Conservation (phyloP, 2,888 invertebrate species). For the Prosapia bicincta region DNA sequence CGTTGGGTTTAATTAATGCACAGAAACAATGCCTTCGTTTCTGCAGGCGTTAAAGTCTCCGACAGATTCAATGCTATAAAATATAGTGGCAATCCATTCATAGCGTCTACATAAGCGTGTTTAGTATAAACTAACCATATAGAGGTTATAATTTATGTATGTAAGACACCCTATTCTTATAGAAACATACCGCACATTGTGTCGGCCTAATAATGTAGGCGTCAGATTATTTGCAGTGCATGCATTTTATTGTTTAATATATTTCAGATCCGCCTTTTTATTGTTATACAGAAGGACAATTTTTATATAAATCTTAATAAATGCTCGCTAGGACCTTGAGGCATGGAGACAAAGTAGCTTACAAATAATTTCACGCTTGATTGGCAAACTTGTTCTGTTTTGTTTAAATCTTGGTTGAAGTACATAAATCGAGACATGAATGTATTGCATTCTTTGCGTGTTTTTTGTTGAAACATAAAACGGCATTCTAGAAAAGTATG, state of each 20-base stretch:
- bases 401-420: neutral
- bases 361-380: neutral
- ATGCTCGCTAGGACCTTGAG: neutral
- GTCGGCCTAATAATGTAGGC: neutral
- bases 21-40: neutral
- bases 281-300: neutral
- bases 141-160: neutral
- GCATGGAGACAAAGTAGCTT: neutral
- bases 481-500: too few relatives aligned
- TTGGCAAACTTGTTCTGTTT: neutral
- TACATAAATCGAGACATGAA: neutral
- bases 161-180: neutral
- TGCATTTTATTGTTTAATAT: neutral
- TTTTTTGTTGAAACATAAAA: neutral
- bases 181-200: neutral
- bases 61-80: neutral
- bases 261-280: neutral
- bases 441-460: neutral
- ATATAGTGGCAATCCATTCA: neutral
- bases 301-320: neutral
- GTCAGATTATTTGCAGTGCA: neutral
- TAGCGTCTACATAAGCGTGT: neutral
- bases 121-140: neutral
- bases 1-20: too few relatives aligned
- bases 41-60: neutral